Base-by-base conservation (phyloP, 2,797 vertebrate genomes). In the Spheniscus humboldti region DNA sequence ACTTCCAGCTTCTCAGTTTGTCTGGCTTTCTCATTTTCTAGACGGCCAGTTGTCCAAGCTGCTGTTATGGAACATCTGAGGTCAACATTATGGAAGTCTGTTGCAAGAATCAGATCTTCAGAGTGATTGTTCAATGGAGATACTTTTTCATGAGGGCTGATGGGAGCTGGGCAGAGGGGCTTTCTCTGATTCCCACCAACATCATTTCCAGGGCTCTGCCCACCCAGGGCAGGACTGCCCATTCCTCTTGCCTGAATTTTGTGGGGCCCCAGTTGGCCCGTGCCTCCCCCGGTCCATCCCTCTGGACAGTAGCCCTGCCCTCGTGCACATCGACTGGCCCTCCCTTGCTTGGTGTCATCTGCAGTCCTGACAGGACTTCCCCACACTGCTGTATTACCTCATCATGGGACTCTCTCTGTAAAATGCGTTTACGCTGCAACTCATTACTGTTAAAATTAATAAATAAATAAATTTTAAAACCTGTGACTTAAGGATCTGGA, bases 291-390 rank as follows among this genome's bases (percentile, higher is more conserved):
- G 15, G 41, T 37, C 41, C 18, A 18, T 37, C 27, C 11, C 16
- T 55, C 31, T 72, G 52, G 47, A 25, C 3, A 2, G 47, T 9
- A 63, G 71, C 15, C 6, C 15, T 77, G 52, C 15, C 30, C 39
- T 59, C 1, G 1, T 45, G 39, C 20, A 37, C 22, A 41, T 27
- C 1, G 1, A 6, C 45, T 41, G 28, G 33, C 12, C 17, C 5
- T 63, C 16, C 22, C 18, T 82, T 45, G 18, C 10, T 5, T 17
- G 9, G 22, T 50, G 17, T 41, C 27, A 31, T 13, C 47, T n/a
- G 18, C 48, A 63, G 4, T 47, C 23, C 20, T 53, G 13, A n/a
- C 18, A 33, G 25, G 19, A 56, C 9, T 33, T 47, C 8, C 37
- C 12, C 33, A 27, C 11, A 1, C 4, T 69, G 31, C 8, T 69